phyloP scores from a whole-genome alignment of 2,888 invertebrate species.

The Lasius fuliginosus region DNA sequence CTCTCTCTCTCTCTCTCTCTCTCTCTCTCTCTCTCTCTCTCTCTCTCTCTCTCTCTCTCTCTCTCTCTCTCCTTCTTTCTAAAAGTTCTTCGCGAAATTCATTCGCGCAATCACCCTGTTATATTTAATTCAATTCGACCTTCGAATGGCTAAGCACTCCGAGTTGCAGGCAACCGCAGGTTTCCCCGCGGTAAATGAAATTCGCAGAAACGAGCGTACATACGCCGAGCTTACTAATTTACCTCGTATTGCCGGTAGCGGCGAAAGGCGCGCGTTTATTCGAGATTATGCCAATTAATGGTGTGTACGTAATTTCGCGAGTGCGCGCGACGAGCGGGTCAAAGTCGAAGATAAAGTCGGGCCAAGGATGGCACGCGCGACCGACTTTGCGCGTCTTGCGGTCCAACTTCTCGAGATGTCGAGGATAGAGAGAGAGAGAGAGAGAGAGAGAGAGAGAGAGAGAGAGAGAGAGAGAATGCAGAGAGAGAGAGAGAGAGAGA shows the following conservation, averaged over 20 bases:
- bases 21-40: not conserved
- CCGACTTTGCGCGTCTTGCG: slow-evolving; percentile 39
- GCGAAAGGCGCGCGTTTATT: slow-evolving; percentile 21
- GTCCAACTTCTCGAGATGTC: not conserved
- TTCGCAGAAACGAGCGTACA: slow-evolving; percentile 27
- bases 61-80: not conserved
- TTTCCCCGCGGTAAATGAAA: slow-evolving; percentile 18
- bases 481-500: not conserved
- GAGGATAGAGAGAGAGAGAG: not conserved
- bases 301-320: slow-evolving; percentile 31
- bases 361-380: slow-evolving; percentile 51
- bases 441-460: not conserved
- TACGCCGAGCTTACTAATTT: slow-evolving; percentile 41
- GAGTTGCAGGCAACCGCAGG: slow-evolving; percentile 35
- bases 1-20: not conserved
- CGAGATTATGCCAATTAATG: slow-evolving; percentile 43
- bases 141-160: slow-evolving; percentile 38
- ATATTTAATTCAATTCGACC: slow-evolving; percentile 51
- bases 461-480: too few species aligned
- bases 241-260: slow-evolving; percentile 23
- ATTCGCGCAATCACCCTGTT: slow-evolving; percentile 39
- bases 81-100: slow-evolving; percentile 1
- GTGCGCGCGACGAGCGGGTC: slow-evolving; percentile 29
- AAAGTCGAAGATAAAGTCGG: slow-evolving; percentile 45
- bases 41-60: not conserved